Percentiles rank a stretch among this genome's conserved stretches.
Evolutionary conservation across 1,140 invertebrate species (phyloP).

Genomic region (Periplaneta americana): DNA sequence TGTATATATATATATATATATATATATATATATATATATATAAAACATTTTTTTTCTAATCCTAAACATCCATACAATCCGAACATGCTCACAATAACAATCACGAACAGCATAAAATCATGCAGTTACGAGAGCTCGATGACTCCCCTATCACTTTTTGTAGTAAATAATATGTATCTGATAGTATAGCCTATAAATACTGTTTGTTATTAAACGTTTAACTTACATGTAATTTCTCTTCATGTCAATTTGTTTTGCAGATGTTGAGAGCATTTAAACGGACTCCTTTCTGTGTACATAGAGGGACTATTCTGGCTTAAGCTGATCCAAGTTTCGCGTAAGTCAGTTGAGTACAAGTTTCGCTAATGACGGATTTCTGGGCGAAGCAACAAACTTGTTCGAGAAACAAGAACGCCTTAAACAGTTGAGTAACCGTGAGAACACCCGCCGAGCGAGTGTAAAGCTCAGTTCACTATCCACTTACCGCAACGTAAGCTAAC

Average conservation of each 20-base stretch:
- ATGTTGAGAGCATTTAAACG: background rate
- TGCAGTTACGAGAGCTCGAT: no score
- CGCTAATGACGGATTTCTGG: background rate
- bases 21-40: no score
- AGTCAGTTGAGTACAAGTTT: background rate
- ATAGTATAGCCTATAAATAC: no score
- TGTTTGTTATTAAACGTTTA: no score
- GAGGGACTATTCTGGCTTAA: background rate
- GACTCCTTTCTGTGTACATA: background rate
- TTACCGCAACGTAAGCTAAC: background rate
- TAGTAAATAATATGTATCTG: no score
- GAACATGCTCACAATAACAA: no score
- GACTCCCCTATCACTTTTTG: no score
- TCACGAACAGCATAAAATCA: no score
- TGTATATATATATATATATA: no score
- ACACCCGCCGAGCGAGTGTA: background rate
- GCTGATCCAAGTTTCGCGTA: background rate
- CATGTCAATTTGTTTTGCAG: background rate
- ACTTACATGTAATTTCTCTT: background rate
- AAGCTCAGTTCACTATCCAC: background rate
- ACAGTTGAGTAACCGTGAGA: background rate
- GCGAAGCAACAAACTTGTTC: background rate
- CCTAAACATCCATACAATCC: no score
- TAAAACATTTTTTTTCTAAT: no score
- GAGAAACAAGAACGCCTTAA: background rate